Evolutionary conservation across 2,113 vertebrate species (phyloP), one percentile per base, ranked within the genome.

Genomic region (Pogona vitticeps): DNA sequence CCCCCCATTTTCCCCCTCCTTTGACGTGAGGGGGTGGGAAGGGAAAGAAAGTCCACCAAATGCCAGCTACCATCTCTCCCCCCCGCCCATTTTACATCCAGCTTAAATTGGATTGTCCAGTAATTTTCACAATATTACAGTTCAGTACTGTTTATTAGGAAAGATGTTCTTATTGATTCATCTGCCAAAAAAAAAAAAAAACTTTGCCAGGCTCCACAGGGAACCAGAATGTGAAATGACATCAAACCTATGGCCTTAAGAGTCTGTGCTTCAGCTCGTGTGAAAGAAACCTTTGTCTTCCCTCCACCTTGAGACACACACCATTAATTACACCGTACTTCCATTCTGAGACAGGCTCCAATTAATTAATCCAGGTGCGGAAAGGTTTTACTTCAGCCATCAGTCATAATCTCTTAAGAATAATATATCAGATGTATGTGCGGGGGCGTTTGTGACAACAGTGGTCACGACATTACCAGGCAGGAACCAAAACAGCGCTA

Each of bases 41-140:
- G 67, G 63, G 42, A 46, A 61, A 6, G 33, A 56, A 63, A 88
- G 77, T 63, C 42, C n/a, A 78, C 68, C 36, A 91, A 85, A 83
- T 3, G 13, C 36, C 52, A 17, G 18, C 65, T 52, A 52, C 46
- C 46, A 52, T 52, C 46, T 52, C 46, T 52, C 46, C 38, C 63
- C 72, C 2, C 79, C 36, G 84, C 38, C 2, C 0, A 0, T 76
- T 76, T 84, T 81, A 85, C 14, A 40, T 15, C 36, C 18, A 31
- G 86, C 38, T 17, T 67, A 81, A 58, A 36, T 2, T 38, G 46
- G 68, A 86, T 75, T 80, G 86, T 81, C 80, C 72, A 14, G n/a
- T 63, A 89, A 86, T 80, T 83, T 87, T 52, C 42, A 72, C 58
- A 88, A 65, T 26, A 31, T 42, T 84, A 68, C 40, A 83, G 6